These are phyloP conservation scores for Montipora capitata DNA, from an alignment of 92 coral and sea anemone species.

Conservation along the genomic window DNA sequence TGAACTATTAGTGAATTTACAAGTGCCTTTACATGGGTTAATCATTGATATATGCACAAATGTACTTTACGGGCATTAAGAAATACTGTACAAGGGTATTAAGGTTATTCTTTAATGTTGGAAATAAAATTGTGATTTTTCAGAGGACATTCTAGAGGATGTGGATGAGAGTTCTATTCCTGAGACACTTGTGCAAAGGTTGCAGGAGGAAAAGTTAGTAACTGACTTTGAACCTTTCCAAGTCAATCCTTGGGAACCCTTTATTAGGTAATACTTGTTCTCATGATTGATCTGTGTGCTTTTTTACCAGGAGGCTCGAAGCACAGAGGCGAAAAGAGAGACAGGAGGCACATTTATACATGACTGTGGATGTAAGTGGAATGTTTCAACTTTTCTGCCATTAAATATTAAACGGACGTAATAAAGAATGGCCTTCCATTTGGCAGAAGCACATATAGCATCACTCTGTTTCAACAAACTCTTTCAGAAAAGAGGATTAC, in stretches of 20 bases:
- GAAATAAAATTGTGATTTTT: not conserved
- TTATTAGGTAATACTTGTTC: too few relatives aligned
- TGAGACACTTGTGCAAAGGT: slow-evolving; percentile 90
- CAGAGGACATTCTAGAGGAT: slow-evolving; percentile 90
- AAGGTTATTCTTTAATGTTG: not conserved
- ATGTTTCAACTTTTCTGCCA: too few relatives aligned
- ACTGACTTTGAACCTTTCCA: not conserved
- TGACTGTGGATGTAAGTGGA: slow-evolving; percentile 92
- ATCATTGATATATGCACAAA: too few relatives aligned
- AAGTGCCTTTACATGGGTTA: too few relatives aligned
- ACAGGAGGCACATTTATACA: slow-evolving; percentile 97
- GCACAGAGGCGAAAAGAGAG: slow-evolving; percentile 98
- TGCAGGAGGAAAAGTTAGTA: slow-evolving; percentile 95
- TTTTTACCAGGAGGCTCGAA: slow-evolving; percentile 84
- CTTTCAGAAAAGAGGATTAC: too few relatives aligned
- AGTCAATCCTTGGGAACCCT: too few relatives aligned
- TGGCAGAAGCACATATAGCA: not conserved
- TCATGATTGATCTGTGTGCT: not conserved
- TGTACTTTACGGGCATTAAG: too few relatives aligned
- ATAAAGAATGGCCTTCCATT: not conserved
- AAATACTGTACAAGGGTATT: too few relatives aligned
- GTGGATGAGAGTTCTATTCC: slow-evolving; percentile 87
- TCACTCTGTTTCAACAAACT: too few relatives aligned
- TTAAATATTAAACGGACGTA: not conserved
- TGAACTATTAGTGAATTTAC: too few relatives aligned